Evolutionary conservation across 2,113 vertebrate species (phyloP).

Genomic region (Vombatus ursinus): DNA sequence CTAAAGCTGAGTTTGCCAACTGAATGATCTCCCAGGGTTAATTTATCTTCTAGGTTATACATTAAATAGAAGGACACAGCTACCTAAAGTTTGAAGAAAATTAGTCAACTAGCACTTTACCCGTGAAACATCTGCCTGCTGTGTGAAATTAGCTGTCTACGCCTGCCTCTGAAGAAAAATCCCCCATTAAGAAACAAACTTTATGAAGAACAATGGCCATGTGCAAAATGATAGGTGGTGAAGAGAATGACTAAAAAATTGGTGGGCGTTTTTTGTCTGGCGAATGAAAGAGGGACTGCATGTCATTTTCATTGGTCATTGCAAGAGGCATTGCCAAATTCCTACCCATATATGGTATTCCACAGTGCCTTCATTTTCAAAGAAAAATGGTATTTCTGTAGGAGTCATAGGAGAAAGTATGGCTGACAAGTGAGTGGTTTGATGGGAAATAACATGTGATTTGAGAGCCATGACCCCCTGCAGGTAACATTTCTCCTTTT

Average conservation of each 20-base stretch:
- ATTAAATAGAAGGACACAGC: conserved; percentile 19
- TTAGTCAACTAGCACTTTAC: neutral
- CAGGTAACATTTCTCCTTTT: neutral
- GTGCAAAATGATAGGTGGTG: neutral
- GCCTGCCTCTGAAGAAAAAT: neutral
- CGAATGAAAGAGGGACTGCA: neutral
- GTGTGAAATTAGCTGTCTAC: neutral
- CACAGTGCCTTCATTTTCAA: neutral
- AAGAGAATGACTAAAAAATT: neutral
- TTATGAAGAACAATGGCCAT: neutral
- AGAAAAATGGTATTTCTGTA: neutral
- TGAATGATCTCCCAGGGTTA: neutral
- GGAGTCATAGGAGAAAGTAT: neutral
- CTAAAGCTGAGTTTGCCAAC: neutral
- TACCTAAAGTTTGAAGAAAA: conserved; percentile 9
- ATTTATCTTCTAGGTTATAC: conserved; percentile 15
- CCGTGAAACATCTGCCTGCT: neutral
- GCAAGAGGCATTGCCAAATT: neutral
- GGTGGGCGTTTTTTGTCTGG: neutral
- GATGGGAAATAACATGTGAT: neutral
- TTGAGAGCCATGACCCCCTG: conserved; percentile 12
- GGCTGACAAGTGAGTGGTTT: conserved; percentile 10
- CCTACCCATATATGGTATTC: neutral
- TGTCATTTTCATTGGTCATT: neutral
- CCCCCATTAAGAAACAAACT: neutral